These are phyloP conservation scores for Carollia perspicillata DNA, from an alignment of 2,113 vertebrate genomes.

Conservation along the genomic window DNA sequence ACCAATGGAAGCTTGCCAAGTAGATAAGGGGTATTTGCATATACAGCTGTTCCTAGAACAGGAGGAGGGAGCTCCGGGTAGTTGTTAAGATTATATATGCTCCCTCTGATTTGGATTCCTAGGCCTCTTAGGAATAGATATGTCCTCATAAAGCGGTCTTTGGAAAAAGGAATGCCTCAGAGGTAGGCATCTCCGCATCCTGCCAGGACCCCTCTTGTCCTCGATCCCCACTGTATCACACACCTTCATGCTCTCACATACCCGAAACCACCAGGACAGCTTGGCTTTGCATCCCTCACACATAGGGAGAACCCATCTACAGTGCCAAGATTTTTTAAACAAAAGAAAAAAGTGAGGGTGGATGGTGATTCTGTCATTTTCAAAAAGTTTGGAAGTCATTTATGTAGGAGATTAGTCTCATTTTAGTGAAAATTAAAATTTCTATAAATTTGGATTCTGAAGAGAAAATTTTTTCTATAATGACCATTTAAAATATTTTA, in stretches of 20 bases:
- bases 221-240: fast-evolving
- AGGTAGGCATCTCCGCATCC: neutral
- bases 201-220: neutral
- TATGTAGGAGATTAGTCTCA: neutral
- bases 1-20: neutral
- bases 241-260: neutral
- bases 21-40: neutral
- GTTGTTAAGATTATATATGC: neutral
- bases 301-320: fast-evolving
- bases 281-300: neutral
- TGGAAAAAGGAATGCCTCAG: neutral
- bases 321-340: neutral
- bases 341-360: no score
- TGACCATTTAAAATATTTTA: neutral
- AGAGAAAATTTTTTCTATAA: neutral
- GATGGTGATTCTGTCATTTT: neutral
- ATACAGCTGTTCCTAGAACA: neutral
- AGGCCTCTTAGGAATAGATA: neutral
- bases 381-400: neutral
- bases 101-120: neutral
- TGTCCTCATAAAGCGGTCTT: neutral
- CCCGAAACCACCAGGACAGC: no score
- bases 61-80: neutral
- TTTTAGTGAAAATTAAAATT: neutral
- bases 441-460: neutral